Base-by-base conservation (phyloP, 2,888 invertebrate species). In the Gasteruption jaculator region DNA sequence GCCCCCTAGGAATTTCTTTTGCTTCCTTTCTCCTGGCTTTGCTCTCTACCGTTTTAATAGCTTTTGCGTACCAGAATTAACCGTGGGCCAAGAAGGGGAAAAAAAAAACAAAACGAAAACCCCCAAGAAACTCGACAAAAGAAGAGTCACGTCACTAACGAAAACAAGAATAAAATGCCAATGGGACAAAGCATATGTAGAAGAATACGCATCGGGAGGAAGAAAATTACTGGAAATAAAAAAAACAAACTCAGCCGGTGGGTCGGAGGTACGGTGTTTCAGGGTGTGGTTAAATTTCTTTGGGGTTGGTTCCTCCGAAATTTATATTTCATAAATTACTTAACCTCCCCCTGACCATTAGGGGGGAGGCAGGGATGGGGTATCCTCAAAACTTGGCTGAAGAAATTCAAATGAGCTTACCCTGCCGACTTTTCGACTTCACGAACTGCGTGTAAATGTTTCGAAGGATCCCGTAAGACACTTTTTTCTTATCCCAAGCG, bases 211-310 rank as follows among this genome's bases (percentile, higher is more conserved):
- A n/a, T n/a, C n/a, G n/a, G n/a, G n/a, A n/a, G n/a, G n/a, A n/a
- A 34, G 35, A n/a, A 43, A 48, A 38, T 18, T 40, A 45, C 33
- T 42, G 45, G 25, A 33, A 44, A 43, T 35, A 29, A 43, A 41
- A 44, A n/a, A n/a, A n/a, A n/a, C n/a, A n/a, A 32, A 49, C 22
- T 24, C 31, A 48, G 44, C 49, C 49, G 51, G 51, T 50, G 46
- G 38, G 44, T 48, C 43, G 52, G 46, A 48, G 60, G 67, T 60
- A 63, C 64, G 62, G 50, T 57, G 53, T n/a, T n/a, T n/a, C n/a
- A n/a, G 60, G 67, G 64, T 60, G 67, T 63, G 66, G 65, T 57
- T 59, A 57, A 67, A 66, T 66, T 65, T 60, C 60, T 61, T 57
- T 51, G 52, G 58, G 63, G 61, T 60, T 60, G 60, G 50, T 54